Evolutionary conservation across 1,140 invertebrate genomes (phyloP), one percentile per base, ranked within the genome.

Genomic region (Nilaparvata lugens): DNA sequence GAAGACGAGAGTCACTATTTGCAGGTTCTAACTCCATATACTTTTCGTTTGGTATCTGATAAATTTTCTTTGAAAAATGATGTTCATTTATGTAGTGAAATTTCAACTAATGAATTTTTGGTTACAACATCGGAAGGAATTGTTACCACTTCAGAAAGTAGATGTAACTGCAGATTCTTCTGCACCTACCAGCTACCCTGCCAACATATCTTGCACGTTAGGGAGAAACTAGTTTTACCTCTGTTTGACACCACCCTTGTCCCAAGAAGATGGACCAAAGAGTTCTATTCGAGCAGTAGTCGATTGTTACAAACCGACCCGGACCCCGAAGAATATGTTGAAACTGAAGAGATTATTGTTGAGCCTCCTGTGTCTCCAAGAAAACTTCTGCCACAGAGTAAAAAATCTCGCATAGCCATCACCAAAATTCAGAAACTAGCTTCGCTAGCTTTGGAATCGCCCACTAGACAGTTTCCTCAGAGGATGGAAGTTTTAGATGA

Each of bases 91-190:
- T 2, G 7, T 19, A 4, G 7, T 52, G 52, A 52, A 52, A 21
- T 19, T 52, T 11, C 52, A 52, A 52, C 2, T 11, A 11, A 19
- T 52, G 52, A 18, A 52, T 52, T 52, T 52, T 18, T 14, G 4
- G 19, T 52, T 52, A 25, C 7, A 2, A 18, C 52, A 21, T 11
- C 52, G 28, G 7, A 52, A 52, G 52, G 52, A 52, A 21, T 11
- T 25, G 2, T 52, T 18, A 52, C 14, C 28, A 52, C 52, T 52
- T 52, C 52, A 52, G 7, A 11, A 18, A 19, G 7, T 7, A 52
- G 19, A 52, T 52, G 52, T 52, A 52, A 11, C 18, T 52, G 52
- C 19, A 52, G 43, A 52, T 52, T 18, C 11, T 52, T 52, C 19
- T 19, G 52, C 19, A 18, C 7, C 14, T 52, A 18, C 19, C 2